These are phyloP conservation scores for Barypeithes pellucidus DNA, from an alignment of 2,888 invertebrate genomes.

Conservation along the genomic window DNA sequence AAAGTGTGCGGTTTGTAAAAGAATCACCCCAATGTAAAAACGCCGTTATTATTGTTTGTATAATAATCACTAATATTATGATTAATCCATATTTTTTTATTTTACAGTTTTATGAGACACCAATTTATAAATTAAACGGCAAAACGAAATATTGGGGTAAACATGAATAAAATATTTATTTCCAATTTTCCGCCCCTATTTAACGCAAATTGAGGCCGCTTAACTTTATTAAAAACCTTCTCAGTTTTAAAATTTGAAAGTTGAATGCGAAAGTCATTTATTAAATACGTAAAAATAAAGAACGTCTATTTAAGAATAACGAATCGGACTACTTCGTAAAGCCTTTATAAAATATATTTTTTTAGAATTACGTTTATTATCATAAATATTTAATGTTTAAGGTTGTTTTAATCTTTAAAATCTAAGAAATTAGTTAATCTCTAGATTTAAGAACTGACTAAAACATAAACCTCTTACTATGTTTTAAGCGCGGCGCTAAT, in stretches of 20 bases:
- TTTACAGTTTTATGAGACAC: not conserved
- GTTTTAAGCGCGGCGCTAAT: too few species aligned
- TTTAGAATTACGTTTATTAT: not conserved
- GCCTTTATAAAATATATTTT: not conserved
- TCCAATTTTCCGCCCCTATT: not conserved
- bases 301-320: not conserved
- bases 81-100: not conserved
- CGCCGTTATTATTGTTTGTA: too few species aligned
- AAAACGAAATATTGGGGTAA: not conserved
- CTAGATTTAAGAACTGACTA: too few species aligned
- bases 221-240: not conserved
- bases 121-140: not conserved
- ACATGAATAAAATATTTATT: not conserved
- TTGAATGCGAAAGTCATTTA: not conserved
- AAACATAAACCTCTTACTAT: too few species aligned
- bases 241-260: not conserved
- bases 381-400: not conserved
- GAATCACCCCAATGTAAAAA: too few species aligned
- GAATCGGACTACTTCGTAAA: not conserved
- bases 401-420: too few species aligned
- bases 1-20: too few species aligned
- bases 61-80: too few species aligned
- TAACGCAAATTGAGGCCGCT: not conserved
- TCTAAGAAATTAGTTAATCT: too few species aligned
- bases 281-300: constrained; percentile 3